Evolutionary conservation across 2,797 vertebrate genomes (phyloP).

Genomic region (Petrocephalus sullivani): DNA sequence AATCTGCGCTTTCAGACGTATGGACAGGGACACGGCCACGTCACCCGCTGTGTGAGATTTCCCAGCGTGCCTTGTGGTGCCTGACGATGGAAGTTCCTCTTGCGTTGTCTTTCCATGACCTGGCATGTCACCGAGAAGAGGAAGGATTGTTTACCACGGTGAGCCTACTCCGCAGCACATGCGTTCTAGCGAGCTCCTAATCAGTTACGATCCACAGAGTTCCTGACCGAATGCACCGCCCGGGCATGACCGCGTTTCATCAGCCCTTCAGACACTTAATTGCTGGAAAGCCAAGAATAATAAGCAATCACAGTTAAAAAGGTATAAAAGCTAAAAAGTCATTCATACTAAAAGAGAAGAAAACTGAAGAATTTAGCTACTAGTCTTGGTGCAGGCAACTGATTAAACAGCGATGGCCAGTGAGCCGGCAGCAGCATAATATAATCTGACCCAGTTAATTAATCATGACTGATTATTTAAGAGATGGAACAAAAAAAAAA

Average conservation of each 20-base stretch:
- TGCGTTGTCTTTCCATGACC: not conserved
- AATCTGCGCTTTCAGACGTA: not conserved
- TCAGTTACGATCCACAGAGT: conserved; percentile 27
- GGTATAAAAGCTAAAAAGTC: not conserved
- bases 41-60: not conserved
- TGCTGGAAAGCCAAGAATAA: not conserved
- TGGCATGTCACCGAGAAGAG: not conserved
- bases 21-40: not conserved
- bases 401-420: not conserved
- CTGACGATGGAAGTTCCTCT: not conserved
- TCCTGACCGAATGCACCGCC: conserved; percentile 20
- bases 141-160: not conserved
- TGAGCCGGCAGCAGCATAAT: not conserved
- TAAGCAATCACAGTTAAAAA: not conserved
- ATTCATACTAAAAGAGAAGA: not conserved
- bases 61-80: not conserved
- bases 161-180: not conserved
- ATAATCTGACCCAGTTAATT: not conserved
- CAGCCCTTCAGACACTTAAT: not conserved
- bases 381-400: not conserved
- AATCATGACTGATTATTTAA: not conserved
- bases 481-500: not conserved
- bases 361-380: not conserved
- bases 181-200: conserved; percentile 7
- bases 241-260: not conserved